A percentile compares a stretch with the other conserved stretches of the same genome.
Conservation (phyloP, 1,140 invertebrate species). For the Pentalonia nigronervosa region DNA sequence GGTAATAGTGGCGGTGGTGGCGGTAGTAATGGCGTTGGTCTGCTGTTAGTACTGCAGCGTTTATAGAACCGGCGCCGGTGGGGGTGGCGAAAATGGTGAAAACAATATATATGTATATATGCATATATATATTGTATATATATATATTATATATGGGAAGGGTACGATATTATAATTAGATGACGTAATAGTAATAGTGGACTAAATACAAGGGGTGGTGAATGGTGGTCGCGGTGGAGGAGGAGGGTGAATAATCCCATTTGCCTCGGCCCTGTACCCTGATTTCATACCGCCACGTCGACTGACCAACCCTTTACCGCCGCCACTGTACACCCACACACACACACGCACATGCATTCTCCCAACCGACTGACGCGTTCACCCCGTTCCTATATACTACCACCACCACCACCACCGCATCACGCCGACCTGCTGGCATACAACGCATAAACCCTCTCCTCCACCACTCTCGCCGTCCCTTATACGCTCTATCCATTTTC, state of each 20-base stretch:
- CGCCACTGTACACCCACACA: not conserved
- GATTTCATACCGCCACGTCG: slow-evolving; percentile 44
- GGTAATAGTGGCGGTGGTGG: slow-evolving; percentile 32
- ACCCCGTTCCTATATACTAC: not conserved
- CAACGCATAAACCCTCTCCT: not conserved
- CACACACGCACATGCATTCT: not conserved
- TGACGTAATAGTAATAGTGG: slow-evolving; percentile 52
- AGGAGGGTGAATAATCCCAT: slow-evolving; percentile 37
- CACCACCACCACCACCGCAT: not conserved
- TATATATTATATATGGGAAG: slow-evolving; percentile 3
- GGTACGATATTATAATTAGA: slow-evolving; percentile 52
- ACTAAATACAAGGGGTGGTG: not conserved
- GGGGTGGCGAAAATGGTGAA: slow-evolving; percentile 30
- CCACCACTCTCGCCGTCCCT: not conserved
- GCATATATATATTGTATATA: not conserved
- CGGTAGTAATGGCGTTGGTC: slow-evolving; percentile 48
- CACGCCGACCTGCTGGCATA: slow-evolving; percentile 5
- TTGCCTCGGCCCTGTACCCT: slow-evolving; percentile 34
- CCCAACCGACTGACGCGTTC: slow-evolving; percentile 9
- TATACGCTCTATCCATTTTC: not conserved
- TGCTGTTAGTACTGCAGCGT: slow-evolving; percentile 37
- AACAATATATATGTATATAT: slow-evolving; percentile 25
- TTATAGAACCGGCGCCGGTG: slow-evolving; percentile 48
- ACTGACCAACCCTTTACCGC: slow-evolving; percentile 48
- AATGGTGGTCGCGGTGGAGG: not conserved